Percentiles rank a stretch among this genome's conserved stretches.
These are phyloP conservation scores for Sepioteuthis lessoniana DNA, from an alignment of 2,888 invertebrate genomes.

Conservation along the genomic window DNA sequence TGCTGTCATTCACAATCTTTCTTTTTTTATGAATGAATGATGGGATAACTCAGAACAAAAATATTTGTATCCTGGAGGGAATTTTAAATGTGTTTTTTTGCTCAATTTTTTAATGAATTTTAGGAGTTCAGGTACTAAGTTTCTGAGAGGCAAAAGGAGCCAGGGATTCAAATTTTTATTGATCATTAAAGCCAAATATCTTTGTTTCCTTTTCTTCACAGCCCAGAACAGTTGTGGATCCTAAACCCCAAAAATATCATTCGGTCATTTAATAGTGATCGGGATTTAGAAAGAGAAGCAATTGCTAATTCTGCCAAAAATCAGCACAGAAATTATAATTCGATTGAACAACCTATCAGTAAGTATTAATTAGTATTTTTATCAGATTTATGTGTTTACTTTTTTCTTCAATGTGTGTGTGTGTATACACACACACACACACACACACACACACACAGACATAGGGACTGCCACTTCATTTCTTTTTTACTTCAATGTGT, in stretches of 20 bases:
- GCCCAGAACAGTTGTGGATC: conserved; percentile 92
- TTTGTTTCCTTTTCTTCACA: conserved; percentile 48
- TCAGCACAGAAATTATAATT: not conserved
- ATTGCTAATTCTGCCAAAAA: not conserved
- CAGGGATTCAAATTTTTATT: not conserved
- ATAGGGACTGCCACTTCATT: too few relatives aligned
- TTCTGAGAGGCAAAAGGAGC: too few relatives aligned
- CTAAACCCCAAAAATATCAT: conserved; percentile 91
- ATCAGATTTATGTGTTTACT: not conserved
- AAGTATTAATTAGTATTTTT: not conserved
- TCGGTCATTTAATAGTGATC: conserved; percentile 36
- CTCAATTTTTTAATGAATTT: too few relatives aligned
- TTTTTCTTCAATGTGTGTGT: not conserved
- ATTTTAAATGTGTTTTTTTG: too few relatives aligned
- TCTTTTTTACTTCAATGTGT: too few relatives aligned
- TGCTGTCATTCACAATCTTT: too few relatives aligned
- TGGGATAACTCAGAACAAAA: too few relatives aligned
- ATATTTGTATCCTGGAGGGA: too few relatives aligned
- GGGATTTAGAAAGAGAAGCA: not conserved
- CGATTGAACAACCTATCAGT: not conserved
- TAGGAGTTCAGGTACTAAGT: too few relatives aligned
- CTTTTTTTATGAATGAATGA: too few relatives aligned
- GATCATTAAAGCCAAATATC: not conserved
- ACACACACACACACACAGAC: too few relatives aligned
- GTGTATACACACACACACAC: too few relatives aligned